Conservation (phyloP, 1,140 invertebrate genomes). For the Drosophila watanabei region DNA sequence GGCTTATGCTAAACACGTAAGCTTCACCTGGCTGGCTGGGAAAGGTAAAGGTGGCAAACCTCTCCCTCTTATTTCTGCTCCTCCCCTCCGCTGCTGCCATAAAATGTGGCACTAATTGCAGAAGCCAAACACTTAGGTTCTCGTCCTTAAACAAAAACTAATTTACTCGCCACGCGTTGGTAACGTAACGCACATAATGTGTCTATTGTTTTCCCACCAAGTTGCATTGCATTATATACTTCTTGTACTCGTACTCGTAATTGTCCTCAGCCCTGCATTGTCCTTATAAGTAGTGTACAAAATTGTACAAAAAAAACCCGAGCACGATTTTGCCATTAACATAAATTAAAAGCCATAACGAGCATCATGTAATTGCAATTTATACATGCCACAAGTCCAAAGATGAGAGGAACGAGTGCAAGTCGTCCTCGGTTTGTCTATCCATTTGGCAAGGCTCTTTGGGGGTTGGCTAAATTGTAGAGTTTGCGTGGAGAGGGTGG, state of each 20-base stretch:
- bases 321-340: slow-evolving; percentile 79
- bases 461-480: not conserved
- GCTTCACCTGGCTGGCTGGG: slow-evolving; percentile 16
- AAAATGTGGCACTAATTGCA: slow-evolving; percentile 75
- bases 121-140: slow-evolving; percentile 41
- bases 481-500: not conserved
- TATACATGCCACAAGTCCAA: slow-evolving; percentile 52
- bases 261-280: slow-evolving; percentile 30
- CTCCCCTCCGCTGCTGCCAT: slow-evolving; percentile 42
- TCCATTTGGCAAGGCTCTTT: slow-evolving; percentile 11
- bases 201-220: slow-evolving; percentile 37
- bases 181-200: slow-evolving; percentile 29
- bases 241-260: slow-evolving; percentile 27
- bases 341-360: slow-evolving; percentile 82
- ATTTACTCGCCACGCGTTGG: slow-evolving; percentile 53
- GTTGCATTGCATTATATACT: slow-evolving; percentile 51
- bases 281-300: slow-evolving; percentile 22
- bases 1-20: slow-evolving; percentile 51
- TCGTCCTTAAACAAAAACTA: slow-evolving; percentile 46
- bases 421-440: slow-evolving; percentile 23
- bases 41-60: slow-evolving; percentile 4
- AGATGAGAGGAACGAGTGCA: slow-evolving; percentile 13
- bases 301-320: slow-evolving; percentile 28
- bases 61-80: slow-evolving; percentile 18
- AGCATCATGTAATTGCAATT: slow-evolving; percentile 80